Evolutionary conservation across 2,888 invertebrate species (phyloP).

Genomic region (Alcis repandata): DNA sequence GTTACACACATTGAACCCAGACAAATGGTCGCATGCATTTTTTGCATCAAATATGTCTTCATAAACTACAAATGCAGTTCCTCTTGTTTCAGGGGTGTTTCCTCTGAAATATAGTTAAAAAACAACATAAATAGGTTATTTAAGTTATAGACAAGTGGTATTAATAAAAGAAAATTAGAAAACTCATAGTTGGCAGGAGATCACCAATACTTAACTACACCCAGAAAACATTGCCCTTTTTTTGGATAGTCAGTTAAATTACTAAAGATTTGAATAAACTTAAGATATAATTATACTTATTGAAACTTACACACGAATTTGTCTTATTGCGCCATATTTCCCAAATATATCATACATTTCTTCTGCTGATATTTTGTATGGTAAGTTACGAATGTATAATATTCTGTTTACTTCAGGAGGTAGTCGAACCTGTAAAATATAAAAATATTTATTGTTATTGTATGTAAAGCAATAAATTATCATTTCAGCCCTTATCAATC

Average conservation of each 20-base stretch:
- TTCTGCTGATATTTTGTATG: slow-evolving; percentile 99
- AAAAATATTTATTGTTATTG: neutral
- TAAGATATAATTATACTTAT: no score
- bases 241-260: no score
- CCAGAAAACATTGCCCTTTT: no score
- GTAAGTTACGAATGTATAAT: slow-evolving; percentile 97
- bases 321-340: slow-evolving; percentile 99
- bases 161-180: no score
- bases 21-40: slow-evolving; percentile 99
- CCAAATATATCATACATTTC: slow-evolving; percentile 99
- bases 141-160: neutral
- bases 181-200: no score
- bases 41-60: slow-evolving; percentile 99
- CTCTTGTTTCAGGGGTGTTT: slow-evolving; percentile 98
- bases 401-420: slow-evolving; percentile 99
- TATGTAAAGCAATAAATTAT: neutral
- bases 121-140: slow-evolving; percentile 17
- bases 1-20: slow-evolving; percentile 99
- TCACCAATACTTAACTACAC: no score
- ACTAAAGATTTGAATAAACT: no score
- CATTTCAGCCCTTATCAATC: no score
- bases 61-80: slow-evolving; percentile 99
- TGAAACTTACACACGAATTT: slow-evolving; percentile 96
- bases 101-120: slow-evolving; percentile 90
- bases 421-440: slow-evolving; percentile 93